These are phyloP conservation scores for Brenthis hecate DNA, from an alignment of 2,888 invertebrate genomes.

Conservation along the genomic window DNA sequence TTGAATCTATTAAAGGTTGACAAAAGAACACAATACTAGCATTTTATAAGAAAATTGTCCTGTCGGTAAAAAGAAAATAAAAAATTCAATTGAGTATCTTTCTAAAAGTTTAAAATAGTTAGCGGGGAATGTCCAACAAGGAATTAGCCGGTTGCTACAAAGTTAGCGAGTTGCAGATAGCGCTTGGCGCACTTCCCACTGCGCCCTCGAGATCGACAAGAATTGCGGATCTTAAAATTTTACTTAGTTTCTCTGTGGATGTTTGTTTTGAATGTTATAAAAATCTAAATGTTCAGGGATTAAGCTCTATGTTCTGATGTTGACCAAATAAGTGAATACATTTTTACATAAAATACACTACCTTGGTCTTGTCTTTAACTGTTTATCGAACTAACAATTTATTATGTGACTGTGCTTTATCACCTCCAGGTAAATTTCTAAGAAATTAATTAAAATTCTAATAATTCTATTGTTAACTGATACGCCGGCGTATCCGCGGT, in stretches of 20 bases:
- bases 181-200: conserved; percentile 30
- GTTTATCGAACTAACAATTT: too few relatives aligned
- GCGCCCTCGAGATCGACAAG: conserved; percentile 26
- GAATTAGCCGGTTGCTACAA: conserved; percentile 36
- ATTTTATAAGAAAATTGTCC: conserved; percentile 17
- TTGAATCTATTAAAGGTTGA: neutral
- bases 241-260: conserved; percentile 10
- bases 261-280: neutral
- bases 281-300: neutral
- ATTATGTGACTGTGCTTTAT: too few relatives aligned
- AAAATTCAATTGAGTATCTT: conserved; percentile 34
- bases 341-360: too few relatives aligned
- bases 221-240: conserved; percentile 25
- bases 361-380: too few relatives aligned
- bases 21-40: neutral
- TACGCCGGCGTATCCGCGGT: too few relatives aligned
- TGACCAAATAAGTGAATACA: too few relatives aligned
- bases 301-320: too few relatives aligned
- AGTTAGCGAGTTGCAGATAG: conserved; percentile 36
- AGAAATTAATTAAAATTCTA: too few relatives aligned
- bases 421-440: too few relatives aligned
- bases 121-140: conserved; percentile 31
- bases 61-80: conserved; percentile 22
- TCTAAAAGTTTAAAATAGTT: conserved; percentile 33
- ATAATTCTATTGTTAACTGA: too few relatives aligned